A percentile compares a stretch with the other conserved stretches of the same genome.
These are phyloP conservation scores for Diarsia dahlii DNA, from an alignment of 2,888 invertebrate species.

Conservation along the genomic window DNA sequence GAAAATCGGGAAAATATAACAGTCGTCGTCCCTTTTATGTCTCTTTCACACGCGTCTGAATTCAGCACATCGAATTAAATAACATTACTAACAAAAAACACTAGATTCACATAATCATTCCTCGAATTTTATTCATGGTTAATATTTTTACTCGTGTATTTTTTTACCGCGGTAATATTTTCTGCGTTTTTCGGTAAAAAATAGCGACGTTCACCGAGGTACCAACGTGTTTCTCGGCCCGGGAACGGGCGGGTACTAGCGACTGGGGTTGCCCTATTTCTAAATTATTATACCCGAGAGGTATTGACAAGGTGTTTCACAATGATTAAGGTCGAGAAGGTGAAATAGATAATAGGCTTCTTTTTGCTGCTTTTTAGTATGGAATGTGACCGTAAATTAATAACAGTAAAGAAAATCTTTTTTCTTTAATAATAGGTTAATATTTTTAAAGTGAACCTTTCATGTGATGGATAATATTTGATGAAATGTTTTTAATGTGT, in stretches of 20 bases:
- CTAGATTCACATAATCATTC: slow-evolving; percentile 22
- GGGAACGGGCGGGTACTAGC: slow-evolving; percentile 84
- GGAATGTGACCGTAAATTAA: background rate
- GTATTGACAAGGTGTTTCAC: slow-evolving; percentile 37
- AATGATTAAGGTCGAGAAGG: background rate
- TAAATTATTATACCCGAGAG: slow-evolving; percentile 34
- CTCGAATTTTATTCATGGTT: slow-evolving; percentile 67
- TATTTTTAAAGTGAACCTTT: background rate
- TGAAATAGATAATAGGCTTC: background rate
- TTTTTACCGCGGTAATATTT: slow-evolving; percentile 61
- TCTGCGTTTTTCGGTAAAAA: slow-evolving; percentile 53
- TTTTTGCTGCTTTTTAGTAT: background rate
- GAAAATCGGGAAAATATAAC: slow-evolving; percentile 41
- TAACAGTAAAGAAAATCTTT: no score
- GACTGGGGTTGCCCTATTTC: slow-evolving; percentile 49
- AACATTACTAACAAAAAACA: slow-evolving; percentile 23
- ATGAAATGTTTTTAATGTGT: no score
- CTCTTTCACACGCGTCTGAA: slow-evolving; percentile 32
- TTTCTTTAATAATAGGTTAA: background rate
- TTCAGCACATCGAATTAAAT: slow-evolving; percentile 27
- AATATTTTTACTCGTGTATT: slow-evolving; percentile 29
- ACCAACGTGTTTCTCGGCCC: slow-evolving; percentile 71
- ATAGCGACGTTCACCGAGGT: background rate
- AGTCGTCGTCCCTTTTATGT: slow-evolving; percentile 31
- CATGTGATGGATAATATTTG: no score